Conservation (phyloP, 2,888 invertebrate species). For the Phengaris arion region DNA sequence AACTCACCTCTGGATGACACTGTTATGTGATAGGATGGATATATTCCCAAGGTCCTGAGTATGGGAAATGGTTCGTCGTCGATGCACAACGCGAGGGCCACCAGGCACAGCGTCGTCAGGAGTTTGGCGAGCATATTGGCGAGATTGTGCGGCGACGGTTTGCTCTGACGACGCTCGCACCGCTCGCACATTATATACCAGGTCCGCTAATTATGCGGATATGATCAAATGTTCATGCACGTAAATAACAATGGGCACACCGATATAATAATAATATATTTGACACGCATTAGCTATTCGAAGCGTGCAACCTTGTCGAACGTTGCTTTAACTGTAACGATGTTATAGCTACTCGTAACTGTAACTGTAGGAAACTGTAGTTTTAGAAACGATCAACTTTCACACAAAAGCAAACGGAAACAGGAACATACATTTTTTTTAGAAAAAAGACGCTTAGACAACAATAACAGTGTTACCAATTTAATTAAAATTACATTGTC, state of each 20-base stretch:
- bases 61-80: not conserved
- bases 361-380: too few relatives aligned
- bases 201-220: not conserved
- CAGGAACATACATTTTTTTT: too few relatives aligned
- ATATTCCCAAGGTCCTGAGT: not conserved
- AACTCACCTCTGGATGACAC: not conserved
- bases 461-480: too few relatives aligned
- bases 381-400: too few relatives aligned
- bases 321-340: not conserved
- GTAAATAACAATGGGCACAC: not conserved
- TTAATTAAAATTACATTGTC: too few relatives aligned
- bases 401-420: too few relatives aligned
- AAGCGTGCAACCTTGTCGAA: not conserved
- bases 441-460: too few relatives aligned
- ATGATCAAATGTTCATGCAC: not conserved
- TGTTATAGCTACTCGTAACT: too few relatives aligned
- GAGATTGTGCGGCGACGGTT: not conserved
- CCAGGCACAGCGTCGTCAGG: not conserved
- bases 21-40: not conserved
- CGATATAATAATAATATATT: not conserved
- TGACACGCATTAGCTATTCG: not conserved
- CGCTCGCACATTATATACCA: not conserved
- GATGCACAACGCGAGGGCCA: not conserved
- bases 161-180: not conserved
- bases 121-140: slow-evolving; percentile 23